Evolutionary conservation across 1,140 invertebrate genomes (phyloP).

Genomic region (Sitobion miscanthi): DNA sequence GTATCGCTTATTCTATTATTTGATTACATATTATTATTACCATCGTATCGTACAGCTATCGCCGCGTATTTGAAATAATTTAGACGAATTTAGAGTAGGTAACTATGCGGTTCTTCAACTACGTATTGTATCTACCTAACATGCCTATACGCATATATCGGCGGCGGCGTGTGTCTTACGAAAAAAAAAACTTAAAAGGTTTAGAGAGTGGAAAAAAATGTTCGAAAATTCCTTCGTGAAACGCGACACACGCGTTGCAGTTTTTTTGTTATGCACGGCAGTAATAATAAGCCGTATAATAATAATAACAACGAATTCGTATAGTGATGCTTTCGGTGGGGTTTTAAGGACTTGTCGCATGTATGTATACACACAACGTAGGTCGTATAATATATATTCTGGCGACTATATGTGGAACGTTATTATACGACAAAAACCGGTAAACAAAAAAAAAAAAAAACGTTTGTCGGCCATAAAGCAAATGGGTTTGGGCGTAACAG

Average conservation of each 20-base stretch:
- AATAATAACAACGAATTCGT: neutral
- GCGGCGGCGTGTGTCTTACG: neutral
- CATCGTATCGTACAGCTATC: no score
- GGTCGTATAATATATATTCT: neutral
- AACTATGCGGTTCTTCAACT: neutral
- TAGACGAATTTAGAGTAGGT: neutral
- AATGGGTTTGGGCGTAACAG: neutral
- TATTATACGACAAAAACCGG: neutral
- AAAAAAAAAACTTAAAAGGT: neutral
- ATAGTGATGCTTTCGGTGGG: neutral
- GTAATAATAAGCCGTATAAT: neutral
- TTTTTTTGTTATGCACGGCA: neutral
- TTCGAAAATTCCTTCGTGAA: neutral
- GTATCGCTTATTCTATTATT: no score
- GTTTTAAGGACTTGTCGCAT: conserved; percentile 3
- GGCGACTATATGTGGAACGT: neutral
- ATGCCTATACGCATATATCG: neutral
- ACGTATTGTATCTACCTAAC: neutral
- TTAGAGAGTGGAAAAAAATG: neutral
- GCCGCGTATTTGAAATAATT: no score
- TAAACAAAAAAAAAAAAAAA: neutral
- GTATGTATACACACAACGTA: neutral
- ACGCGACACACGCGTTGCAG: neutral
- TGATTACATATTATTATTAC: no score
- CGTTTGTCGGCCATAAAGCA: neutral